Evolutionary conservation across 23 tunicate genomes (phyloP).

Genomic region (Botrylloides violaceus): DNA sequence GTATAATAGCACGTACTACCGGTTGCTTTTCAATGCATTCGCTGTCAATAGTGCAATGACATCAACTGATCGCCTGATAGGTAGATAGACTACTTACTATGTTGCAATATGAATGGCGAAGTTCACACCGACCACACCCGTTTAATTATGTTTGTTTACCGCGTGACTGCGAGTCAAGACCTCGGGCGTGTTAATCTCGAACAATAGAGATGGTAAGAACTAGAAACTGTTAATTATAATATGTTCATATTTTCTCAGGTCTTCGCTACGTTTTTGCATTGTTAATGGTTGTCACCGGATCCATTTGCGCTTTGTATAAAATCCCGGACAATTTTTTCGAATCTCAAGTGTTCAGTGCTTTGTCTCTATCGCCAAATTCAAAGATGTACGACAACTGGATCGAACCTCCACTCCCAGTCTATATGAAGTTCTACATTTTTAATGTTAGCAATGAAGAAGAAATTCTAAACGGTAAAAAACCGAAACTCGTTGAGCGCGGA

Average conservation of each 20-base stretch:
- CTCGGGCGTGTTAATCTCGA: no score
- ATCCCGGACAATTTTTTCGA: slow-evolving; percentile 6
- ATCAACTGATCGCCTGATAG: no score
- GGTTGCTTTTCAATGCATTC: no score
- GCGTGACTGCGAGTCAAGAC: no score
- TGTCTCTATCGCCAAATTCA: slow-evolving; percentile 58
- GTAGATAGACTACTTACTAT: no score
- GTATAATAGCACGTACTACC: no score
- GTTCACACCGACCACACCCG: no score
- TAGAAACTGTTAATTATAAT: no score
- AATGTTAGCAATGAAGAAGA: slow-evolving; percentile 65
- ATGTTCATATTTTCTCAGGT: slow-evolving; percentile 1
- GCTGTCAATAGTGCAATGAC: no score
- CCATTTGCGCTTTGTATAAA: neutral
- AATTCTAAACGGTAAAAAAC: slow-evolving; percentile 55
- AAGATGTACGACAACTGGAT: slow-evolving; percentile 69
- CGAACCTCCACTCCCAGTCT: slow-evolving; percentile 73
- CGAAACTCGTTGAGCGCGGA: slow-evolving; percentile 51
- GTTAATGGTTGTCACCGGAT: neutral
- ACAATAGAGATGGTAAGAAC: no score
- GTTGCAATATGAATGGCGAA: no score
- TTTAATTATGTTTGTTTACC: no score
- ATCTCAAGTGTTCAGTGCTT: slow-evolving; percentile 4
- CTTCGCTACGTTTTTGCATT: neutral
- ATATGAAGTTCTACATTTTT: slow-evolving; percentile 82